Base-by-base conservation (phyloP, 23 tunicate genomes). In the Diplosoma virens region DNA sequence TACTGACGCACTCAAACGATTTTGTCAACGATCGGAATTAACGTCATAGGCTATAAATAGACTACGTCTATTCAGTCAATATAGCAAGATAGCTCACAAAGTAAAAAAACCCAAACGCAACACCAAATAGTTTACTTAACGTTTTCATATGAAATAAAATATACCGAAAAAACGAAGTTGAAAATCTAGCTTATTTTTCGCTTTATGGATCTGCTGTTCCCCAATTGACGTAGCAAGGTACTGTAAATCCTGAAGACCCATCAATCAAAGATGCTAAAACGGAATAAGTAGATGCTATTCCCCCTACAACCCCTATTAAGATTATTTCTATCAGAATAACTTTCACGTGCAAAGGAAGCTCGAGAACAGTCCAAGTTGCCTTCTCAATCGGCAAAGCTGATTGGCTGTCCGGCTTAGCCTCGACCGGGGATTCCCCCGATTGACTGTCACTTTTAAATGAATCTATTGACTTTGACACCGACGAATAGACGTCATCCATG, bases 201-300 rank as follows among this genome's bases (percentile, higher is more conserved):
- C 52, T 45, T 16, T 77, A 77, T 16, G 75, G 64, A 31, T 82
- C 87, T 25, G 87, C 87, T 17, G 76, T 77, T 3, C 35, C 77
- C 92, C 76, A 65, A 73, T 92, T 69, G 2, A 85, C 92, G 55
- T 85, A 92, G 48, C 97, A 92, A 1, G 97, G 97, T 14, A 92
- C 97, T 18, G 97, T 85, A 45, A 92, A 92, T 22, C 86, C 97
- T 2, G 97, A 85, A 24, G 84, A 76, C 24, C 97, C 97, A 50
- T 71, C 41, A 17, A 56, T 66, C 26, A 92, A 37, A 0, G 87
- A 75, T 71, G 54, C 64, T 25, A 92, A 27, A 5, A 88, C 86
- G 0, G 89, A 92, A 34, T 85, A 92, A 3, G 88, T 81, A 0
- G 87, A 77, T 2, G 97, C 85, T 1, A 81, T 55, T 6, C 91